Percentiles rank a stretch among this genome's conserved stretches.
These are phyloP conservation scores for Philopotamus ludificatus DNA, from an alignment of 1,140 invertebrate species.

Conservation along the genomic window DNA sequence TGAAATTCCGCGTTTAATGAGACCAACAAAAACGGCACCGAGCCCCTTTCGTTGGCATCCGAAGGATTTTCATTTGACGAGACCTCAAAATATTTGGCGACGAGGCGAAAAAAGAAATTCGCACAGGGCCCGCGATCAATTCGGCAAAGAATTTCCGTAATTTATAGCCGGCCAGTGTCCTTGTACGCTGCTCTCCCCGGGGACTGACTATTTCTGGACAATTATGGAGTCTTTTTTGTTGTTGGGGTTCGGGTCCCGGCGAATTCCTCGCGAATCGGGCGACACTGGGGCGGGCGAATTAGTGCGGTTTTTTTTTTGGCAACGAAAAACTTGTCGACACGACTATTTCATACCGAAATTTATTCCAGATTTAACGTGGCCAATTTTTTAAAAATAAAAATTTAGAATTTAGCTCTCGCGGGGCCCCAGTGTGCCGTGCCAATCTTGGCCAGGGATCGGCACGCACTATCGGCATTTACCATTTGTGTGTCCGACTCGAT, in stretches of 20 bases:
- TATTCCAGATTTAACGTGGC: constrained; percentile 26
- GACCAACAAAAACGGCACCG: background rate
- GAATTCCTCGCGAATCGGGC: constrained; percentile 16
- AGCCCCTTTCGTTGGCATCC: background rate
- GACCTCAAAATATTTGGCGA: background rate
- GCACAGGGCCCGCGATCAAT: constrained; percentile 8
- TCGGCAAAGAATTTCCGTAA: constrained; percentile 17
- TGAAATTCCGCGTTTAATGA: background rate
- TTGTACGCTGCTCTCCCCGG: background rate
- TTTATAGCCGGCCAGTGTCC: constrained; percentile 9
- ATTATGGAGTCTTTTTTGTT: background rate
- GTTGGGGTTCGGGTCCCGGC: background rate
- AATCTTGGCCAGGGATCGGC: background rate
- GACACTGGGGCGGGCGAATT: constrained; percentile 23
- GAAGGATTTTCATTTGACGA: constrained; percentile 12
- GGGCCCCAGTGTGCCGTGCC: background rate
- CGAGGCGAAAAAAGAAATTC: constrained; percentile 15
- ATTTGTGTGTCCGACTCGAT: constrained; percentile 19
- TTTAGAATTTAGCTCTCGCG: too few species aligned
- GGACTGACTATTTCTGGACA: background rate
- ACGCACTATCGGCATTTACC: constrained; percentile 2
- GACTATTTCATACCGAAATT: constrained; percentile 22
- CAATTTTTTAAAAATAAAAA: too few species aligned
- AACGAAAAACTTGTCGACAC: too few species aligned
- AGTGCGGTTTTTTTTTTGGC: constrained; percentile 31